Evolutionary conservation across 1,140 invertebrate species (phyloP).

Genomic region (Aculops lycopersici): DNA sequence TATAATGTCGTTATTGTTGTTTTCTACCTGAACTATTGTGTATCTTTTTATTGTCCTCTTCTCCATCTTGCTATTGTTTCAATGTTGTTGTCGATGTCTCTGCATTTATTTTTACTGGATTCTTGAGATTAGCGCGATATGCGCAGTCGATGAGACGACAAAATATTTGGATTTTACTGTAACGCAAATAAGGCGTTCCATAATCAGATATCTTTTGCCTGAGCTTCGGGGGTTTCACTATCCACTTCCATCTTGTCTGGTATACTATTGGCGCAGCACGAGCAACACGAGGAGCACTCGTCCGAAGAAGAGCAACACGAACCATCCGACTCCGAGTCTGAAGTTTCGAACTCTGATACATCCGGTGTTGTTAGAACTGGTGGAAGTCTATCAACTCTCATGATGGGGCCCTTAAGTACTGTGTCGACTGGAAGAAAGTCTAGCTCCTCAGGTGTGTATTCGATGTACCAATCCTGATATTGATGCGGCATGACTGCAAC

Average conservation of each 20-base stretch:
- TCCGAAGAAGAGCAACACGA: background rate
- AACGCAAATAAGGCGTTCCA: too few relatives aligned
- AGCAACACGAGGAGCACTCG: background rate
- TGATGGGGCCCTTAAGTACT: slow-evolving; percentile 33
- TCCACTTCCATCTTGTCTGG: too few relatives aligned
- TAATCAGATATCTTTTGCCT: too few relatives aligned
- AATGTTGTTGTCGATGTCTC: too few relatives aligned
- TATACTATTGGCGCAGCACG: too few relatives aligned
- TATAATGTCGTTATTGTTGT: too few relatives aligned
- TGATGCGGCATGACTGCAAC: slow-evolving; percentile 67
- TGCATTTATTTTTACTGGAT: too few relatives aligned
- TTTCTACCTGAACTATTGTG: background rate
- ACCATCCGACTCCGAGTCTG: slow-evolving; percentile 5
- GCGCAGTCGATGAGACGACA: background rate
- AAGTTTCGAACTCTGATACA: background rate
- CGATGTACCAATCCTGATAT: slow-evolving; percentile 47
- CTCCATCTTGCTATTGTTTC: too few relatives aligned
- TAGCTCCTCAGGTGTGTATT: slow-evolving; percentile 29
- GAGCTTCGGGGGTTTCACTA: too few relatives aligned
- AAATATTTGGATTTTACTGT: background rate
- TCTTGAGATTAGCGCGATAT: background rate
- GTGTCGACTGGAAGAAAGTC: slow-evolving; percentile 64
- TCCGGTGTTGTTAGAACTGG: background rate
- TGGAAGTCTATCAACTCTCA: slow-evolving; percentile 4
- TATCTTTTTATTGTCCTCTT: too few relatives aligned